Conservation (phyloP, 2,113 vertebrate species). For the Pleuronectes platessa region DNA sequence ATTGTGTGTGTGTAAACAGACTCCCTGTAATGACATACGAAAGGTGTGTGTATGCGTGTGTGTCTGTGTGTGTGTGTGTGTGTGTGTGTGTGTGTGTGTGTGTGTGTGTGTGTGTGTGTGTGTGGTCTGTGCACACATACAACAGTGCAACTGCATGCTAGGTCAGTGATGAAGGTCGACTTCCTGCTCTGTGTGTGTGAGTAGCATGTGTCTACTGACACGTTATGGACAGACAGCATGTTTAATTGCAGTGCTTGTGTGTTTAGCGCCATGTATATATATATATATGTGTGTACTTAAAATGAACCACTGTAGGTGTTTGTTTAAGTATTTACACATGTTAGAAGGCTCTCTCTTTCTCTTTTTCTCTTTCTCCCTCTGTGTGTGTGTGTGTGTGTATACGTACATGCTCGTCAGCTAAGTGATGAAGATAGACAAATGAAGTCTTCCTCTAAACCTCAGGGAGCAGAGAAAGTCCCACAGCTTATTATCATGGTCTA, state of each 20-base stretch:
- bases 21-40: too few relatives aligned
- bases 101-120: too few relatives aligned
- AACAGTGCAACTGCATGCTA: neutral
- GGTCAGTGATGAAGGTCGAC: constrained; percentile 4
- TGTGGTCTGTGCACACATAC: neutral
- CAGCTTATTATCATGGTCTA: constrained; percentile 83
- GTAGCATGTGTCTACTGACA: neutral
- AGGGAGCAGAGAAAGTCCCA: constrained; percentile 78
- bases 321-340: constrained; percentile 2
- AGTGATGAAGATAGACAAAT: constrained; percentile 76
- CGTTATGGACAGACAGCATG: neutral
- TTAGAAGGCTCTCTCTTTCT: neutral
- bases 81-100: constrained; percentile 1
- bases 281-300: neutral
- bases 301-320: constrained; percentile 6
- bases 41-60: neutral
- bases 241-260: neutral
- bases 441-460: constrained; percentile 70
- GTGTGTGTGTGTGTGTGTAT: constrained; percentile 11
- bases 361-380: neutral
- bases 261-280: neutral
- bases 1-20: too few relatives aligned
- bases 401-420: constrained; percentile 65
- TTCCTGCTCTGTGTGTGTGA: constrained; percentile 5
- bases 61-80: neutral